Conservation (phyloP, 2,888 invertebrate species). For the Plebejus anna region DNA sequence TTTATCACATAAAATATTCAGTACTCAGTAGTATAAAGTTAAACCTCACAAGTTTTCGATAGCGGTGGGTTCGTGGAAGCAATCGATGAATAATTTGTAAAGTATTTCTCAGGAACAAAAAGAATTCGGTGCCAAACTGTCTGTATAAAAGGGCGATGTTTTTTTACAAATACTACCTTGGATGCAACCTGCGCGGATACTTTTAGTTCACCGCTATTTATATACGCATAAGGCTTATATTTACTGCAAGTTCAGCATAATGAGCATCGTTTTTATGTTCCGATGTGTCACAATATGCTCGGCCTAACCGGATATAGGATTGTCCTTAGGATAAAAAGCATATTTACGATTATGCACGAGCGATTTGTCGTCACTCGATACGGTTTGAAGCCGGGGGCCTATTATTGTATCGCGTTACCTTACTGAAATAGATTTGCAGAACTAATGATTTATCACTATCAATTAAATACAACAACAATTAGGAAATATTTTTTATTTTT, state of each 20-base stretch:
- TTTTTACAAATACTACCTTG: slow-evolving; percentile 68
- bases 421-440: background rate
- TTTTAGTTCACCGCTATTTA: slow-evolving; percentile 52
- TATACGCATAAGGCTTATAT: slow-evolving; percentile 37
- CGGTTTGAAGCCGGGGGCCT: slow-evolving; percentile 53
- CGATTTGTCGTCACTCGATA: slow-evolving; percentile 76
- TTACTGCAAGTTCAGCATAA: slow-evolving; percentile 48
- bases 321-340: slow-evolving; percentile 63
- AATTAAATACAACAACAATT: background rate
- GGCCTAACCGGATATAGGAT: slow-evolving; percentile 67
- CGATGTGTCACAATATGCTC: slow-evolving; percentile 59
- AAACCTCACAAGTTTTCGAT: background rate
- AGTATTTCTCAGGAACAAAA: slow-evolving; percentile 66
- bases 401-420: slow-evolving; percentile 70
- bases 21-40: background rate
- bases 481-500: no score
- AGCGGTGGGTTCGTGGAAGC: slow-evolving; percentile 57
- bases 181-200: slow-evolving; percentile 53
- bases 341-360: slow-evolving; percentile 76
- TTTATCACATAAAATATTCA: no score
- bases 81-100: slow-evolving; percentile 53
- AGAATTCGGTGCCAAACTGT: slow-evolving; percentile 73
- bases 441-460: slow-evolving; percentile 9
- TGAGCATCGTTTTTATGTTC: slow-evolving; percentile 64
- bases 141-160: slow-evolving; percentile 66